Evolutionary conservation across 92 coral and sea anemone genomes (phyloP).

Genomic region (Porites rus): DNA sequence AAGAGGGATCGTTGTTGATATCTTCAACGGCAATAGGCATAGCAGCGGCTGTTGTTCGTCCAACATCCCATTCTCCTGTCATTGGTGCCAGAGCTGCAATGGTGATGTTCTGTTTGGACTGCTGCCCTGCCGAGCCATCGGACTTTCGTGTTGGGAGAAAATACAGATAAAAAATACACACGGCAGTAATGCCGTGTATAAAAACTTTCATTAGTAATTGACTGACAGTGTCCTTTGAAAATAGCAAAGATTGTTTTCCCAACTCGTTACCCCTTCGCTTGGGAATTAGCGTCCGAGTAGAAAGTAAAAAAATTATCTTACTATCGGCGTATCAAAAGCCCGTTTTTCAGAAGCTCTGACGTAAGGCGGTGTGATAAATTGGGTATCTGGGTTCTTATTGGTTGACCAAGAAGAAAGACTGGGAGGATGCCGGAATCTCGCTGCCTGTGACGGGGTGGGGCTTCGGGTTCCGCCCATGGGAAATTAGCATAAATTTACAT

Average conservation of each 20-base stretch:
- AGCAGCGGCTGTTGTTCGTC: conserved; percentile 89
- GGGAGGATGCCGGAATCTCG: background rate
- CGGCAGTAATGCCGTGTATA: conserved; percentile 25
- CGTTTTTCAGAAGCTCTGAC: background rate
- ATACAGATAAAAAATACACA: conserved; percentile 25
- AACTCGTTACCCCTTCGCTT: background rate
- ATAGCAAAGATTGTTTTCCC: background rate
- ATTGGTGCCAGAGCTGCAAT: conserved; percentile 85
- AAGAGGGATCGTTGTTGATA: conserved; percentile 75
- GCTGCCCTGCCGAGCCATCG: conserved; percentile 12
- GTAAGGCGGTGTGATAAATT: background rate
- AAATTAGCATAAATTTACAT: background rate
- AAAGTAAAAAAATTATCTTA: conserved; percentile 4
- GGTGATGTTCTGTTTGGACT: conserved; percentile 64
- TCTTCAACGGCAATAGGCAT: conserved; percentile 90
- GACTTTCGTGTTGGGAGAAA: conserved; percentile 17
- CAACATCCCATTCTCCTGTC: conserved; percentile 94
- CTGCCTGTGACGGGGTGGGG: conserved; percentile 33
- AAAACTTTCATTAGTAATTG: conserved; percentile 26
- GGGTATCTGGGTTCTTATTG: conserved; percentile 3
- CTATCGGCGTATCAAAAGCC: background rate
- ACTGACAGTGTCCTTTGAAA: background rate
- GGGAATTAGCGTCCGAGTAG: background rate
- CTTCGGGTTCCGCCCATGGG: conserved; percentile 5
- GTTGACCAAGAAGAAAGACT: background rate